These are phyloP conservation scores for Carlito syrichta DNA, from an alignment of 2,113 vertebrate species.

Conservation along the genomic window DNA sequence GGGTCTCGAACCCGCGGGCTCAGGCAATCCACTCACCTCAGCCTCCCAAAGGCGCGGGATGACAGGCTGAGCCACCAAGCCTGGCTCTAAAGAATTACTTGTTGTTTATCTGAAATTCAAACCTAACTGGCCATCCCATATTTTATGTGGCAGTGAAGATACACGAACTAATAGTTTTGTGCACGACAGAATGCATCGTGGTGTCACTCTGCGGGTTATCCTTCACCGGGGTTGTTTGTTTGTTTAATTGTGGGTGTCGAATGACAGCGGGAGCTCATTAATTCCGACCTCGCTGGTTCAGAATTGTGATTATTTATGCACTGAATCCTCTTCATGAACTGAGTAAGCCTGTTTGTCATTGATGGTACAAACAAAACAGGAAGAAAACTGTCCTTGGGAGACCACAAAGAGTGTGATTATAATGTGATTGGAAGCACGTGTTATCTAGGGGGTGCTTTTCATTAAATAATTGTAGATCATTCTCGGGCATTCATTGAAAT, in stretches of 20 bases:
- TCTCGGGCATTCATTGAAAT: background rate
- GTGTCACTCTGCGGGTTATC: background rate
- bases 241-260: background rate
- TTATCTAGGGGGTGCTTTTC: background rate
- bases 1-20: too few relatives aligned
- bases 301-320: conserved; percentile 46
- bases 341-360: conserved; percentile 41
- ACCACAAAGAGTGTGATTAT: conserved; percentile 20
- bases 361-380: conserved; percentile 44
- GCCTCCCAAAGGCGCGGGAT: too few relatives aligned
- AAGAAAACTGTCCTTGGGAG: conserved; percentile 47
- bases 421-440: background rate
- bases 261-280: background rate
- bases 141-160: background rate
- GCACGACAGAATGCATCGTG: background rate
- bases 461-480: conserved; percentile 1
- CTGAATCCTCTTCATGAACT: background rate
- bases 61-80: too few relatives aligned
- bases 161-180: background rate
- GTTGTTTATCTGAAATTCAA: background rate
- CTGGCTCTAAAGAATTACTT: background rate
- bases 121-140: background rate
- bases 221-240: background rate
- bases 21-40: too few relatives aligned
- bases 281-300: background rate